Evolutionary conservation across 2,888 invertebrate genomes (phyloP).

Genomic region (Cheilosia scutellata): DNA sequence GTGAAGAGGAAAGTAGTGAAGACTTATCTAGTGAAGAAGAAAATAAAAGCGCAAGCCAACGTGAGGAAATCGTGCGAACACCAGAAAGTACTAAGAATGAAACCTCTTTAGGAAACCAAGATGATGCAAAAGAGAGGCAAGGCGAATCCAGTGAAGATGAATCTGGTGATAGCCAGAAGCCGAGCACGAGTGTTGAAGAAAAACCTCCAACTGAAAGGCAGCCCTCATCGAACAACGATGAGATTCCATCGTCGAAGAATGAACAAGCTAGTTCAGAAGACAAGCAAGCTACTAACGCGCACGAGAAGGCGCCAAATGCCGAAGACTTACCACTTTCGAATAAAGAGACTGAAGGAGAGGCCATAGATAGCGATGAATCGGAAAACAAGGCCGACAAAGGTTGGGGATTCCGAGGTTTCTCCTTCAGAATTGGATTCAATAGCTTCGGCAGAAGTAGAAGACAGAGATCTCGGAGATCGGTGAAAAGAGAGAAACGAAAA

Average conservation of each 20-base stretch:
- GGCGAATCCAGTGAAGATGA: not conserved
- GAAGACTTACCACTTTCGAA: not conserved
- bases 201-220: not conserved
- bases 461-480: slow-evolving; percentile 23
- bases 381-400: slow-evolving; percentile 9
- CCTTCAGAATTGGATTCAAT: slow-evolving; percentile 54
- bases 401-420: slow-evolving; percentile 21
- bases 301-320: not conserved
- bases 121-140: not conserved
- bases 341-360: not conserved
- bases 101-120: no score
- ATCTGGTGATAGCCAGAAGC: not conserved
- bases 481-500: slow-evolving; percentile 33
- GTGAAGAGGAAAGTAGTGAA: slow-evolving; percentile 23
- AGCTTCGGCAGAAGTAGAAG: slow-evolving; percentile 48
- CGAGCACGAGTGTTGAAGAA: not conserved
- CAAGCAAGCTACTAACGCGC: not conserved
- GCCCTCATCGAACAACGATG: no score
- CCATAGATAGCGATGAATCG: not conserved
- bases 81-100: not conserved
- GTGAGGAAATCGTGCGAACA: not conserved
- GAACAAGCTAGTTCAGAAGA: not conserved
- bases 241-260: not conserved
- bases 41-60: no score
- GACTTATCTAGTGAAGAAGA: slow-evolving; percentile 13